phyloP scores from a whole-genome alignment of 1,140 invertebrate species.

The Zaprionus vittiger region DNA sequence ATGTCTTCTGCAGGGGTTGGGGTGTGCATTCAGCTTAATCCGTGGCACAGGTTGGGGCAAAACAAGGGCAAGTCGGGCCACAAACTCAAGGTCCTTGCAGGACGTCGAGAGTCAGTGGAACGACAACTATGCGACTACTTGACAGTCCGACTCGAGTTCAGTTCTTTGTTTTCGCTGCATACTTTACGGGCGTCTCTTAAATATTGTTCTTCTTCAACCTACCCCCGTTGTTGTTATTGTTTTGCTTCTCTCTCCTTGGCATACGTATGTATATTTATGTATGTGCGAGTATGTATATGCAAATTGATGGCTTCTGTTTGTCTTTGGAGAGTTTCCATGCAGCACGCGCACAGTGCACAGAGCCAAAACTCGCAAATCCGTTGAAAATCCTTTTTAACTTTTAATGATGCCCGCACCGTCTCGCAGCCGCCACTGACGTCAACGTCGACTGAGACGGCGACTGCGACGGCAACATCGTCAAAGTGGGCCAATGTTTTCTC shows the following conservation, averaged over 20 bases:
- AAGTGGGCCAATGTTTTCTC: slow-evolving; percentile 79
- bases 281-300: slow-evolving; percentile 46
- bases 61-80: slow-evolving; percentile 55
- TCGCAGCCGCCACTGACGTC: background rate
- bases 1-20: slow-evolving; percentile 26
- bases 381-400: slow-evolving; percentile 83
- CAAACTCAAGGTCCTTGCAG: slow-evolving; percentile 57
- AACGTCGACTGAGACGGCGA: background rate
- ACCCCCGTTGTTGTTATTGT: slow-evolving; percentile 19
- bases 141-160: slow-evolving; percentile 66
- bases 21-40: slow-evolving; percentile 75
- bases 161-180: slow-evolving; percentile 56
- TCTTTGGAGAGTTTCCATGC: slow-evolving; percentile 37
- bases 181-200: slow-evolving; percentile 51
- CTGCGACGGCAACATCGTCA: slow-evolving; percentile 11
- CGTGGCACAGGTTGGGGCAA: slow-evolving; percentile 64
- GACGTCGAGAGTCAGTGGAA: slow-evolving; percentile 60
- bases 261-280: slow-evolving; percentile 8
- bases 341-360: slow-evolving; percentile 47
- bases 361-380: slow-evolving; percentile 74
- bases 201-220: slow-evolving; percentile 11
- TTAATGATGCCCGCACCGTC: slow-evolving; percentile 67
- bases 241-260: slow-evolving; percentile 12
- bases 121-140: slow-evolving; percentile 64
- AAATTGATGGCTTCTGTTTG: slow-evolving; percentile 62